phyloP scores from a whole-genome alignment of 2,888 invertebrate genomes.

The Drosophila atripex region DNA sequence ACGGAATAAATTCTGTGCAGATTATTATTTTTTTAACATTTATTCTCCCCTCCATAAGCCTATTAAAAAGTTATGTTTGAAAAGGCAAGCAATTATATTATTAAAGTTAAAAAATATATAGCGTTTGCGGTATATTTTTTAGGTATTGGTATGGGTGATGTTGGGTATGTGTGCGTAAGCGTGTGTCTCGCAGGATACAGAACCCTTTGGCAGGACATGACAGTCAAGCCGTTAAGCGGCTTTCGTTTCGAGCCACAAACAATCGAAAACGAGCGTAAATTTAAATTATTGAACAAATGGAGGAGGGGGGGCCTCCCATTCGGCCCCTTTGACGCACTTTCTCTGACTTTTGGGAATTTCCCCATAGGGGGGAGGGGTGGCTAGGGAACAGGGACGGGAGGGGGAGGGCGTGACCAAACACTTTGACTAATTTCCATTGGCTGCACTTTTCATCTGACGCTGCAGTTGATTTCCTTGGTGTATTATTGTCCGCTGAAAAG shows the following conservation, averaged over 20 bases:
- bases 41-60: neutral
- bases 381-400: no score
- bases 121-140: neutral
- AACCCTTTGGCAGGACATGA: constrained; percentile 50
- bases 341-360: neutral
- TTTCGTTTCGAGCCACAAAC: constrained; percentile 48
- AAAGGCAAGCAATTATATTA: neutral
- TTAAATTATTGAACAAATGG: constrained; percentile 56
- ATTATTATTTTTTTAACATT: neutral
- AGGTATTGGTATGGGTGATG: neutral
- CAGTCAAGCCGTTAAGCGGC: constrained; percentile 65
- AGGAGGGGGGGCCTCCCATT: no score
- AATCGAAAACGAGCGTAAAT: constrained; percentile 22
- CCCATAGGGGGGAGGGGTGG: neutral
- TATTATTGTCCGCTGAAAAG: constrained; percentile 56
- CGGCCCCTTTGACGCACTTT: no score
- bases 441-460: constrained; percentile 46
- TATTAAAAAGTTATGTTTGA: neutral
- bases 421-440: constrained; percentile 53
- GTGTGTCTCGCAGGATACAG: constrained; percentile 16
- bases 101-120: neutral
- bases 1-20: neutral
- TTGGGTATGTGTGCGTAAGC: neutral
- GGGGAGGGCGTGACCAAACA: constrained; percentile 41
- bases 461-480: constrained; percentile 73